Evolutionary conservation across 1,140 invertebrate species (phyloP).

Genomic region (Aradophagus sp.): DNA sequence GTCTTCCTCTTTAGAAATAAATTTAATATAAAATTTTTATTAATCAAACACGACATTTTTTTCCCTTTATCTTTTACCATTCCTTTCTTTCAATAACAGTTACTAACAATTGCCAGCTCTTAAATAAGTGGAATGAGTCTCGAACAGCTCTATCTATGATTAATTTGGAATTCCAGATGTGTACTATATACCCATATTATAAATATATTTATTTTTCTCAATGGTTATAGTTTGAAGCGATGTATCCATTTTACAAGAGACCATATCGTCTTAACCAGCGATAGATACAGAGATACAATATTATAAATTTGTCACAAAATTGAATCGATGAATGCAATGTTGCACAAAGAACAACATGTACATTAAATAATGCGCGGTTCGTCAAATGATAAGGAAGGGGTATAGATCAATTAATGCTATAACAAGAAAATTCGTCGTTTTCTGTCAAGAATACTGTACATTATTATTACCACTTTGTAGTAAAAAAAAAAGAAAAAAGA

Average conservation of each 20-base stretch:
- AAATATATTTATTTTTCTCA: constrained; percentile 22
- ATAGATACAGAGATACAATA: constrained; percentile 18
- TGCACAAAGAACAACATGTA: constrained; percentile 5
- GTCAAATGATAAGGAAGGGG: neutral
- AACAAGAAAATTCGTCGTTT: too few species aligned
- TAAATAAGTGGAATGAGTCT: constrained; percentile 17
- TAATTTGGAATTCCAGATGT: constrained; percentile 34
- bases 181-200: constrained; percentile 3
- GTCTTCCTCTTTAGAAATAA: too few species aligned
- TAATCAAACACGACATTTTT: too few species aligned
- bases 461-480: constrained; percentile 4
- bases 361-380: constrained; percentile 18
- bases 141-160: constrained; percentile 16
- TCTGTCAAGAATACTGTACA: constrained; percentile 25
- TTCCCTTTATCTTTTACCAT: too few species aligned
- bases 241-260: constrained; percentile 42
- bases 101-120: constrained; percentile 31
- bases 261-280: constrained; percentile 26
- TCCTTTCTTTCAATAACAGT: constrained; percentile 22
- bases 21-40: too few species aligned
- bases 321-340: constrained; percentile 7
- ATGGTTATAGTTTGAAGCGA: constrained; percentile 20
- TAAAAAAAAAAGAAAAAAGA: too few species aligned
- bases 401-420: too few species aligned
- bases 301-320: constrained; percentile 13